phyloP scores from a whole-genome alignment of 2,888 invertebrate genomes.

The Drosophila borealis region DNA sequence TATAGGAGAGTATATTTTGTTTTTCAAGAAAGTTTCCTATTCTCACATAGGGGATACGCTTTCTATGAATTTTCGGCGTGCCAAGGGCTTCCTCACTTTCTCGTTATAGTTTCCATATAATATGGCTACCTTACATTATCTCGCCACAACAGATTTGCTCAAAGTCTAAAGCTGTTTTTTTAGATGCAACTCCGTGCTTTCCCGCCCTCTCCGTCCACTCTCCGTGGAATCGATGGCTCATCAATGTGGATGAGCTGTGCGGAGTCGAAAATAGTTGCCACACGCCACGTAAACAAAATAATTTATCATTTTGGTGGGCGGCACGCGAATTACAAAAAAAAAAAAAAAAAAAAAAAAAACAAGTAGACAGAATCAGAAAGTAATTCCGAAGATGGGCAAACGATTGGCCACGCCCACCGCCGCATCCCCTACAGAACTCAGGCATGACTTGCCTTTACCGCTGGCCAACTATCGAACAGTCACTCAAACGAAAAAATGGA shows the following conservation, averaged over 20 bases:
- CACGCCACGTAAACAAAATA: slow-evolving; percentile 69
- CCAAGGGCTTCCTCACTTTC: too few relatives aligned
- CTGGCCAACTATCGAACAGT: slow-evolving; percentile 29
- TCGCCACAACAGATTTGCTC: neutral
- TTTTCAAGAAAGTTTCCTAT: too few relatives aligned
- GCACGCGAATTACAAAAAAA: slow-evolving; percentile 9
- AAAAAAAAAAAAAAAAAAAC: neutral
- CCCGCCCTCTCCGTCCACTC: neutral
- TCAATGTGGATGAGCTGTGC: slow-evolving; percentile 35
- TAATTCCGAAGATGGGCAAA: slow-evolving; percentile 26
- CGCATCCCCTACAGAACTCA: neutral
- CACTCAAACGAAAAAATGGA: slow-evolving; percentile 29
- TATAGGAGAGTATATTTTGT: too few relatives aligned
- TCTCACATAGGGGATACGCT: too few relatives aligned
- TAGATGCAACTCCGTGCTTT: neutral
- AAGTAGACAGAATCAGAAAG: slow-evolving; percentile 21
- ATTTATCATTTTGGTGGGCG: slow-evolving; percentile 63
- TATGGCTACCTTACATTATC: neutral
- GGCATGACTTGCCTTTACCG: neutral
- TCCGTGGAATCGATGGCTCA: slow-evolving; percentile 24
- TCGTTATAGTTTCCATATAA: too few relatives aligned
- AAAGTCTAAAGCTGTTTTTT: neutral
- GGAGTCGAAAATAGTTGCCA: slow-evolving; percentile 36
- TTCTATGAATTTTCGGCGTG: too few relatives aligned
- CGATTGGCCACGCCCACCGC: slow-evolving; percentile 30